phyloP scores from a whole-genome alignment of 2,113 vertebrate species.

The Oncorhynchus kisutch region DNA sequence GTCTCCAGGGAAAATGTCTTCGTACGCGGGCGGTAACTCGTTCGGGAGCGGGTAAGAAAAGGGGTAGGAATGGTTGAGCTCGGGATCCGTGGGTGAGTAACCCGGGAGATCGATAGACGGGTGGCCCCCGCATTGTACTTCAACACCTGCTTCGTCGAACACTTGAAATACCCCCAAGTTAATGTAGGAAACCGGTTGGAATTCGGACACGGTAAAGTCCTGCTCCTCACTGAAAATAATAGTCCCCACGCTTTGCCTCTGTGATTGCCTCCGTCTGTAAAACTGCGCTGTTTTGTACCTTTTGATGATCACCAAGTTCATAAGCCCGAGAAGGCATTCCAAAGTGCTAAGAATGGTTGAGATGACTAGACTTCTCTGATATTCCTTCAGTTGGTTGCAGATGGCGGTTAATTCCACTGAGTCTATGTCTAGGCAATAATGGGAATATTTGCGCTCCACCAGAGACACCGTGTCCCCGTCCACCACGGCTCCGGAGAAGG shows the following conservation, averaged over 20 bases:
- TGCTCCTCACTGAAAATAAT: constrained; percentile 83
- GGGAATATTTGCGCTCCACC: constrained; percentile 89
- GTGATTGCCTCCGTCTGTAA: constrained; percentile 71
- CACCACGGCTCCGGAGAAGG: constrained; percentile 94
- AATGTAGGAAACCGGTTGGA: constrained; percentile 91
- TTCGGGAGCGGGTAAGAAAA: constrained; percentile 86
- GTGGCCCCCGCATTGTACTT: constrained; percentile 86
- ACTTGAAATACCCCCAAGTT: constrained; percentile 84
- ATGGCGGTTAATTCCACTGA: constrained; percentile 63
- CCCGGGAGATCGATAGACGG: constrained; percentile 92
- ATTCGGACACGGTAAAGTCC: constrained; percentile 78
- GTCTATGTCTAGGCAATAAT: constrained; percentile 79
- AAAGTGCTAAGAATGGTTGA: constrained; percentile 91
- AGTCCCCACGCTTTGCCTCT: constrained; percentile 75
- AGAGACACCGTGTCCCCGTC: constrained; percentile 92
- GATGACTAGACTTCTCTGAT: constrained; percentile 86
- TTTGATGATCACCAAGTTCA: constrained; percentile 86
- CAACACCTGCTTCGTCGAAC: constrained; percentile 83
- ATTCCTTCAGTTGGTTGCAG: constrained; percentile 86
- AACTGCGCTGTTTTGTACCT: constrained; percentile 84
- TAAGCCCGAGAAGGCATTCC: constrained; percentile 87
- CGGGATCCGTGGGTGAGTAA: constrained; percentile 87
- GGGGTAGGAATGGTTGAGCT: constrained; percentile 85
- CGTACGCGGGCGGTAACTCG: constrained; percentile 85
- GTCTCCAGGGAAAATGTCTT: constrained; percentile 86